phyloP scores from a whole-genome alignment of 2,888 invertebrate genomes.

The Callyntrura guangdongensis region DNA sequence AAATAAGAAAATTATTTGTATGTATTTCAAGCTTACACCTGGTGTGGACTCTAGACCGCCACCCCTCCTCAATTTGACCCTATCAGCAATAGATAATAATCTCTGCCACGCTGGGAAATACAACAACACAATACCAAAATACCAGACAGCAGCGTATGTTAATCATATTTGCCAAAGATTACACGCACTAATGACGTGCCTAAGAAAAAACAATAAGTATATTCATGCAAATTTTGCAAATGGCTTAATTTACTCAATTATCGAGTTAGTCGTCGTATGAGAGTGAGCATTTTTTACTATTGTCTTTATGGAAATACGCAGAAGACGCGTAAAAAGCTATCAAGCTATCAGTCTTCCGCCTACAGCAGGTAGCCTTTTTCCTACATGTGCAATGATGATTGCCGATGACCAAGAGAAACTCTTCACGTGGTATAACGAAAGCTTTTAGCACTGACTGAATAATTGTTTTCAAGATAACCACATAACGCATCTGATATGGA shows the following conservation, averaged over 20 bases:
- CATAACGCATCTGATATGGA: neutral
- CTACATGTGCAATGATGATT: neutral
- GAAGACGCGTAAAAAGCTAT: neutral
- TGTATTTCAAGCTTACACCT: slow-evolving; percentile 23
- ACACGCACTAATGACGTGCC: neutral
- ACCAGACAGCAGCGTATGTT: neutral
- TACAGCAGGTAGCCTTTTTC: slow-evolving; percentile 7
- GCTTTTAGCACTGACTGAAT: neutral
- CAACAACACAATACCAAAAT: neutral
- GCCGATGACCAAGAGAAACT: neutral
- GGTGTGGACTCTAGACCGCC: neutral
- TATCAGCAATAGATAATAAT: neutral
- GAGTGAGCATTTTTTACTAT: neutral
- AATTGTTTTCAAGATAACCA: neutral
- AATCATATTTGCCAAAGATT: slow-evolving; percentile 2
- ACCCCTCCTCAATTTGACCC: neutral
- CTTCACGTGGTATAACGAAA: neutral
- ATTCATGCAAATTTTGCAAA: slow-evolving; percentile 44
- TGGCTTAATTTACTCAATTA: slow-evolving; percentile 47
- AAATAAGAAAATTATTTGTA: slow-evolving; percentile 35
- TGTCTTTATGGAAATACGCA: slow-evolving; percentile 21
- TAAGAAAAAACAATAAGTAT: neutral
- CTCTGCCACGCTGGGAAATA: neutral
- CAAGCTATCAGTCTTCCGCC: neutral
- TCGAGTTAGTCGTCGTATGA: neutral